Evolutionary conservation across 1,140 invertebrate species (phyloP).

Genomic region (Cotesia chilonis): DNA sequence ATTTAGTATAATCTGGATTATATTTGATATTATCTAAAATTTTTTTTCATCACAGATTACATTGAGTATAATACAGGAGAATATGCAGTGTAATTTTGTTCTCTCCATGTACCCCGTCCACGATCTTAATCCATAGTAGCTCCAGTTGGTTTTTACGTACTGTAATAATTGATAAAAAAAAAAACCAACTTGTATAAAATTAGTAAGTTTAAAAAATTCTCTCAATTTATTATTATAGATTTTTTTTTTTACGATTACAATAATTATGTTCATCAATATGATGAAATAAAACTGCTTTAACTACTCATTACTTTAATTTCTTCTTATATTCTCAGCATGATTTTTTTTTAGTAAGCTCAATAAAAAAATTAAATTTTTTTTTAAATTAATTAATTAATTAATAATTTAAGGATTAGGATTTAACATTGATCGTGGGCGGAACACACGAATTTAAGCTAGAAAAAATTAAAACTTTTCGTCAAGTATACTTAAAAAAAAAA

Average conservation of each 20-base stretch:
- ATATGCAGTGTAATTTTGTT: too few relatives aligned
- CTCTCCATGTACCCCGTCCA: neutral
- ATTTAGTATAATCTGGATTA: too few relatives aligned
- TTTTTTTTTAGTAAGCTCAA: conserved; percentile 7
- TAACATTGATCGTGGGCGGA: conserved; percentile 24
- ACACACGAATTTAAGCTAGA: neutral
- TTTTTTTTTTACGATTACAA: conserved; percentile 3
- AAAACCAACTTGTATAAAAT: conserved; percentile 23
- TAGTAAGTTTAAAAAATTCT: neutral
- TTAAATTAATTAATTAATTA: neutral
- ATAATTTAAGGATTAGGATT: neutral
- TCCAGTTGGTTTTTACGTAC: conserved; percentile 8
- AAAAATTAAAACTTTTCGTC: conserved; percentile 5
- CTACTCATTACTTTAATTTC: conserved; percentile 23
- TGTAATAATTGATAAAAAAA: conserved; percentile 6
- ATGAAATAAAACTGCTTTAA: conserved; percentile 23
- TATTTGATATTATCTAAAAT: too few relatives aligned
- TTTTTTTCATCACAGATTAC: too few relatives aligned
- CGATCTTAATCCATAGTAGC: neutral
- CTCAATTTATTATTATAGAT: neutral
- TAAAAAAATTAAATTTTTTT: neutral
- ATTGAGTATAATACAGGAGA: too few relatives aligned
- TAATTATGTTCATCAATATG: conserved; percentile 29
- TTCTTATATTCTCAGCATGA: conserved; percentile 4
- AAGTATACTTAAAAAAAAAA: conserved; percentile 5